These are phyloP conservation scores for Chaetoderma sp. DNA, from an alignment of 2,888 invertebrate species.

Conservation along the genomic window DNA sequence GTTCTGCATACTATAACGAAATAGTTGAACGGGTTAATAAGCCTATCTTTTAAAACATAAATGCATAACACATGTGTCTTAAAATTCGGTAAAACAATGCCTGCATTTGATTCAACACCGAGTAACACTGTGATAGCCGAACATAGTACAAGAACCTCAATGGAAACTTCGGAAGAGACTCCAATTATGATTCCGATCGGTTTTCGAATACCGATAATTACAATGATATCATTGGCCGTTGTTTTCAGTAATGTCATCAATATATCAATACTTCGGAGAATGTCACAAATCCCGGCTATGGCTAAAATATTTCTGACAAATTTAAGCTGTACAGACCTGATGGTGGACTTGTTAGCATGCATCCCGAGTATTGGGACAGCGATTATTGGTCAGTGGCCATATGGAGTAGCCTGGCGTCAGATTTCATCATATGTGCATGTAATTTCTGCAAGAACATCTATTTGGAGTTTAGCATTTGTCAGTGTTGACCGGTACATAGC, in stretches of 20 bases:
- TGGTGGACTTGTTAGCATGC: slow-evolving; percentile 41
- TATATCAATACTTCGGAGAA: slow-evolving; percentile 33
- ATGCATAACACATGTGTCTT: no score
- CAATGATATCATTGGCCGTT: slow-evolving; percentile 22
- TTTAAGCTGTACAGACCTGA: slow-evolving; percentile 40
- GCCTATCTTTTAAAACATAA: no score
- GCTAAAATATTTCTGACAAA: slow-evolving; percentile 38
- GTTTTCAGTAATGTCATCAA: slow-evolving; percentile 30
- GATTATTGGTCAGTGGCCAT: slow-evolving; percentile 36
- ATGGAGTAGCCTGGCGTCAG: slow-evolving; percentile 43
- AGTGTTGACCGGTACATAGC: slow-evolving; percentile 46
- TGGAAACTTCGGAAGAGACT: no score
- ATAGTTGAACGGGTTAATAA: no score
- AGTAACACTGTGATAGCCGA: no score
- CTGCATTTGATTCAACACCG: no score
- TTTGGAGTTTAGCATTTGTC: slow-evolving; percentile 43
- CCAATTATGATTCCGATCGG: no score
- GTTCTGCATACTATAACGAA: no score
- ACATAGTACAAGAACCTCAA: no score
- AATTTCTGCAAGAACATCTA: slow-evolving; percentile 41
- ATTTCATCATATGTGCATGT: slow-evolving; percentile 41
- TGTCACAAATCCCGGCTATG: slow-evolving; percentile 37
- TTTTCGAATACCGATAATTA: slow-evolving; percentile 10
- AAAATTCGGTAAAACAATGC: no score
- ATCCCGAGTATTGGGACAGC: slow-evolving; percentile 35